Conservation (phyloP, 2,888 invertebrate species). For the Torymus aiolomorphi region DNA sequence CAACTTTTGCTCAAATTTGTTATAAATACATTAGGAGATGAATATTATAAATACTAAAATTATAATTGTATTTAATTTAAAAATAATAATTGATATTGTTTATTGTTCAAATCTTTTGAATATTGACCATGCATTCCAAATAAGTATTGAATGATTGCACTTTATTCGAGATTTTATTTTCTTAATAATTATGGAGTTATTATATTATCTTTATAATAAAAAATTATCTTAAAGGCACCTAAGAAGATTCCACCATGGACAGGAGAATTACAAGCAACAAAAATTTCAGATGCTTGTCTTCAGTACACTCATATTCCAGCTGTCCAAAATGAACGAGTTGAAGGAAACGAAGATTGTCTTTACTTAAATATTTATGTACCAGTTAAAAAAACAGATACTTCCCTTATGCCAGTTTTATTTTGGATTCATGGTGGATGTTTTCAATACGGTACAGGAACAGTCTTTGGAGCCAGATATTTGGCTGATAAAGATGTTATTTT, state of each 20-base stretch:
- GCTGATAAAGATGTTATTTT: conserved; percentile 82
- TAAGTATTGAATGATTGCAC: neutral
- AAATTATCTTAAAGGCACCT: conserved; percentile 64
- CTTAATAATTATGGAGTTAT: neutral
- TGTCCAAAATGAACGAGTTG: conserved; percentile 61
- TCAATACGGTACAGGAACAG: conserved; percentile 75
- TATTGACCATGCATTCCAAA: neutral
- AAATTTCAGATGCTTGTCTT: conserved; percentile 66
- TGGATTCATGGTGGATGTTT: conserved; percentile 73
- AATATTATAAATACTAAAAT: conserved; percentile 2
- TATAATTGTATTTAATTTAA: neutral
- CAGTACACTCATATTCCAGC: conserved; percentile 65
- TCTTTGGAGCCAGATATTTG: conserved; percentile 78
- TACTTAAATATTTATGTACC: conserved; percentile 71
- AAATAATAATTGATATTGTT: neutral
- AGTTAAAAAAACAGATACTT: conserved; percentile 50
- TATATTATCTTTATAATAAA: conserved; percentile 25
- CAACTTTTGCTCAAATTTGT: neutral
- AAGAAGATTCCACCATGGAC: conserved; percentile 64
- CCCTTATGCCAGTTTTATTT: conserved; percentile 68
- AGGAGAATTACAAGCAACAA: conserved; percentile 68
- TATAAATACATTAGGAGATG: too few species aligned
- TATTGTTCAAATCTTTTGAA: neutral
- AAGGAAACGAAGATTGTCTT: conserved; percentile 71
- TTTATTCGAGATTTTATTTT: neutral